Evolutionary conservation across 2,113 vertebrate genomes (phyloP), one percentile per base, ranked within the genome.

Genomic region (Tyto alba): DNA sequence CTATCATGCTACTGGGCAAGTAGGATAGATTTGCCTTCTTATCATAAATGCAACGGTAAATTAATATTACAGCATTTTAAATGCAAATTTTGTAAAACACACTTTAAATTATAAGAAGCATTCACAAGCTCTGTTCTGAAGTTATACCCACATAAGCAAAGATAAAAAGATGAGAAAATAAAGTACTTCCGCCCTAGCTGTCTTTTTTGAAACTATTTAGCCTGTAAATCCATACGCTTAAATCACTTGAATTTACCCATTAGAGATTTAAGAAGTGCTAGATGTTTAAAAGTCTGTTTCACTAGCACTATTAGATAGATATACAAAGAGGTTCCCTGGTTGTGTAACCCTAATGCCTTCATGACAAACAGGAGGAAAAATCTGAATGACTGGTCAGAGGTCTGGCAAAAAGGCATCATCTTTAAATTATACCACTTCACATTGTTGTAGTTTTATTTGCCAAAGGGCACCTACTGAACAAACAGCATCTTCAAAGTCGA

Each of bases 341-440:
- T 94, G 64, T 85, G 20, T 59, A 47, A 81, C 27, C 11, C 26
- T 52, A 67, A 80, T 0, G 1, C 32, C 23, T 55, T 67, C 63
- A 38, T 7, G 21, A 56, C 25, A 88, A 94, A 72, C 13, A 57
- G 34, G n/a, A 89, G 47, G n/a, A 66, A 94, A 23, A 32, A 43
- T 71, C 20, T 40, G 76, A 93, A 80, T 48, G 40, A 87, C 34
- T 80, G 79, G 74, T 93, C 5, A 1, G 21, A 74, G 38, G 26
- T 69, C 82, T 81, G 56, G 67, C 67, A 89, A 82, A 87, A 96
- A 50, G 15, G 32, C 20, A 86, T 71, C 26, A 89, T 22, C 63
- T 89, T 90, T 62, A 83, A 93, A 94, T 94, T 67, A 81, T n/a
- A 92, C 41, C 88, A 92, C 83, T 87, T 89, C 73, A 84, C 40